Percentiles rank a stretch among this genome's conserved stretches.
phyloP scores from a whole-genome alignment of 1,140 invertebrate genomes.

The Aradophagus sp. region DNA sequence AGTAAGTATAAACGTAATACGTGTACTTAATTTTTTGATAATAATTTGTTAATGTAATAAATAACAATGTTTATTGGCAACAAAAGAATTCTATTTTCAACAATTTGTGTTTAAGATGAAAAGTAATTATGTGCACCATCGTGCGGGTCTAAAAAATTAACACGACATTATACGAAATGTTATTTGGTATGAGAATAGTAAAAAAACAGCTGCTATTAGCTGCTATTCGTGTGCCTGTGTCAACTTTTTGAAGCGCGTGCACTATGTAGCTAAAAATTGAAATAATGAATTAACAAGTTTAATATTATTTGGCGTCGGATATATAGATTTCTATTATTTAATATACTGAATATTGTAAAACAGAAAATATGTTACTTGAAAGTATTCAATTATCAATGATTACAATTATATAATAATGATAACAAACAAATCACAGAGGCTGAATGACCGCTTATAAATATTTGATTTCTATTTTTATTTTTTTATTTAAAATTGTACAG shows the following conservation, averaged over 20 bases:
- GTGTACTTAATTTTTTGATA: conserved; percentile 17
- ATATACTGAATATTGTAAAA: conserved; percentile 20
- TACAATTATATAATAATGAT: conserved; percentile 7
- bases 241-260: conserved; percentile 11
- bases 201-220: conserved; percentile 12
- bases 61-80: conserved; percentile 12
- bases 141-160: conserved; percentile 15
- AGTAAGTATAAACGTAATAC: conserved; percentile 22
- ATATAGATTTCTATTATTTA: conserved; percentile 11
- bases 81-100: conserved; percentile 4
- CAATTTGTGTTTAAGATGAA: conserved; percentile 17
- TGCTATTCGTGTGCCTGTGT: conserved; percentile 10
- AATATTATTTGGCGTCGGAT: conserved; percentile 15
- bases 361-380: conserved; percentile 10
- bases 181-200: conserved; percentile 8
- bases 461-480: too few relatives aligned
- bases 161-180: conserved; percentile 19
- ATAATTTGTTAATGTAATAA: conserved; percentile 20
- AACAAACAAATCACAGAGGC: too few relatives aligned
- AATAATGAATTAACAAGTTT: conserved; percentile 17
- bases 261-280: conserved; percentile 8
- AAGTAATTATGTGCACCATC: conserved; percentile 20
- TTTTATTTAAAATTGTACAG: conserved; percentile 4
- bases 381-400: conserved; percentile 7
- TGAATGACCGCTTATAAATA: neutral